These are phyloP conservation scores for Harpagoxenus sublaevis DNA, from an alignment of 2,888 invertebrate species.

Conservation along the genomic window DNA sequence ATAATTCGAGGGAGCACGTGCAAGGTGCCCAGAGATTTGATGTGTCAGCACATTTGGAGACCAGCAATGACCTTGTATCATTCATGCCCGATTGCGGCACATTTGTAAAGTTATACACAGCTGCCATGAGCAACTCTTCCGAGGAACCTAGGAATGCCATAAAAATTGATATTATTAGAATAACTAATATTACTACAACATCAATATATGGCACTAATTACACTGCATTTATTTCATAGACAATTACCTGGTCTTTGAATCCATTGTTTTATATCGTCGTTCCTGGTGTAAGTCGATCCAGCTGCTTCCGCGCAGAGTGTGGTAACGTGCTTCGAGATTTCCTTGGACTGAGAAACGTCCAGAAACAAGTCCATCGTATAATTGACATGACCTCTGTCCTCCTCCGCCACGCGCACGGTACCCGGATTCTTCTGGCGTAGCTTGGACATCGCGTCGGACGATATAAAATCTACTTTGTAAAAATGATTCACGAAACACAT, in stretches of 20 bases:
- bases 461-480: slow-evolving; percentile 97
- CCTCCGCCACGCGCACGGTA: slow-evolving; percentile 95
- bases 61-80: slow-evolving; percentile 79
- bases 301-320: slow-evolving; percentile 93
- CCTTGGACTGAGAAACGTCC: slow-evolving; percentile 89
- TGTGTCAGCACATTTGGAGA: slow-evolving; percentile 89
- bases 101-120: slow-evolving; percentile 91
- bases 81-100: slow-evolving; percentile 82
- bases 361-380: slow-evolving; percentile 95
- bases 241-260: slow-evolving; percentile 91
- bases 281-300: slow-evolving; percentile 92
- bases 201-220: background rate
- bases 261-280: slow-evolving; percentile 93
- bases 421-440: slow-evolving; percentile 96
- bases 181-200: slow-evolving; percentile 14
- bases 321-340: slow-evolving; percentile 92
- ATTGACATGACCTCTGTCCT: slow-evolving; percentile 94
- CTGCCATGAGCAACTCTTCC: slow-evolving; percentile 90
- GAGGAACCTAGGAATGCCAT: slow-evolving; percentile 83
- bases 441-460: slow-evolving; percentile 98
- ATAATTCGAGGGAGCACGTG: slow-evolving; percentile 94
- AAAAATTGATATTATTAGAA: background rate
- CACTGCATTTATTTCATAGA: slow-evolving; percentile 55
- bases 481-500: slow-evolving; percentile 97
- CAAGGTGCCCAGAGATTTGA: slow-evolving; percentile 92